phyloP scores from a whole-genome alignment of 2,113 vertebrate genomes.

The Eudorcas thomsonii region DNA sequence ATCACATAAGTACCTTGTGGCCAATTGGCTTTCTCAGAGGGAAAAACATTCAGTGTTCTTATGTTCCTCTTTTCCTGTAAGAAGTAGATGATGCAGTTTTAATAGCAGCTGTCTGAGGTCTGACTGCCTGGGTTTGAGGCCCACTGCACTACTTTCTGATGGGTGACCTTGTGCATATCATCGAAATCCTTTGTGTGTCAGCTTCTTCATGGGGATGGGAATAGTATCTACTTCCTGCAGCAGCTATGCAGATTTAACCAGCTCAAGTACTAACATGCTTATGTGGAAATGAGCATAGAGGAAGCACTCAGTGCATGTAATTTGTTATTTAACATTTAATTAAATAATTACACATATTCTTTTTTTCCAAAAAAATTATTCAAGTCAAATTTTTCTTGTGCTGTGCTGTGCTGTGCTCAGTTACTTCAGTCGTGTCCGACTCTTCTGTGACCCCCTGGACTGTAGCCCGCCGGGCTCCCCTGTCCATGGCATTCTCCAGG shows the following conservation, averaged over 20 bases:
- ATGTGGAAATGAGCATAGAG: neutral
- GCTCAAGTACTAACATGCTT: neutral
- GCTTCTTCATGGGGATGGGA: neutral
- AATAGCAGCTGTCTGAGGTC: neutral
- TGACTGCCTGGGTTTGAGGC: neutral
- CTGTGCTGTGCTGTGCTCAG: neutral
- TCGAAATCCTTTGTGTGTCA: neutral
- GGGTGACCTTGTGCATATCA: neutral
- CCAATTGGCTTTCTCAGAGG: neutral
- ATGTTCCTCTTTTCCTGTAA: neutral
- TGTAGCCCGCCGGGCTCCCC: neutral
- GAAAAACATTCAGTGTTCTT: neutral
- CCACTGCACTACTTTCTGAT: neutral
- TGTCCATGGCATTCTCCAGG: neutral
- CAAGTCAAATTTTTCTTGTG: neutral
- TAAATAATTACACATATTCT: neutral
- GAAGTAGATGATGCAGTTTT: neutral
- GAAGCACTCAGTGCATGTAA: neutral
- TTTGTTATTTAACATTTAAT: neutral
- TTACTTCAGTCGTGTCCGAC: fast-evolving
- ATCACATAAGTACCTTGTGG: neutral
- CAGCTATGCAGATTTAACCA: neutral
- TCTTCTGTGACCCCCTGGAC: neutral
- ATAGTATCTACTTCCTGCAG: too few relatives aligned
- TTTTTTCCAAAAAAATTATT: neutral